These are phyloP conservation scores for Micropoecilia bifurca DNA, from an alignment of 2,797 vertebrate species.

Conservation along the genomic window DNA sequence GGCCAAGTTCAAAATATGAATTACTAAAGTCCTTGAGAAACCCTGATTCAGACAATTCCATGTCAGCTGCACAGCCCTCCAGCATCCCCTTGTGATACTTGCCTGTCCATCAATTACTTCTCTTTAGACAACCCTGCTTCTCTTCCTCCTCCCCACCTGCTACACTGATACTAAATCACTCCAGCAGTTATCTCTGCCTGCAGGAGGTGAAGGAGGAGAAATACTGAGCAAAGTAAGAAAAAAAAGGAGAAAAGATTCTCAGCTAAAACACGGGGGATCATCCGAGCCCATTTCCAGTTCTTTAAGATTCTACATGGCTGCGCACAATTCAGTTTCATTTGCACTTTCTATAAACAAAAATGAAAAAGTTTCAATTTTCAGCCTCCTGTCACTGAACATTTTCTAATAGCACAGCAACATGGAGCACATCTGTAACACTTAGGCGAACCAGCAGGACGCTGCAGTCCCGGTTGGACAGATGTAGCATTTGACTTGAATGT, in stretches of 20 bases:
- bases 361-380: background rate
- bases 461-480: background rate
- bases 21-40: conserved; percentile 76
- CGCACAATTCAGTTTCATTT: background rate
- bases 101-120: conserved; percentile 66
- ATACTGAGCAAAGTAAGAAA: background rate
- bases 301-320: background rate
- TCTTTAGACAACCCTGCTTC: conserved; percentile 46
- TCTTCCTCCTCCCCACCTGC: conserved; percentile 36
- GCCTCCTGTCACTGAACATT: background rate
- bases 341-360: background rate
- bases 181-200: conserved; percentile 44
- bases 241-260: conserved; percentile 7
- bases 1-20: conserved; percentile 66
- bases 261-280: conserved; percentile 10
- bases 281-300: conserved; percentile 5
- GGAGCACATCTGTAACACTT: conserved; percentile 4
- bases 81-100: conserved; percentile 45
- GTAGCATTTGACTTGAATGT: conserved; percentile 2
- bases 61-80: conserved; percentile 49
- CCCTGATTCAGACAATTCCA: conserved; percentile 65
- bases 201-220: conserved; percentile 28
- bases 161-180: conserved; percentile 57
- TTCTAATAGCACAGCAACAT: background rate
- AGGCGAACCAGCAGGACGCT: background rate